Evolutionary conservation across 2,113 vertebrate species (phyloP).

Genomic region (Passer montanus): DNA sequence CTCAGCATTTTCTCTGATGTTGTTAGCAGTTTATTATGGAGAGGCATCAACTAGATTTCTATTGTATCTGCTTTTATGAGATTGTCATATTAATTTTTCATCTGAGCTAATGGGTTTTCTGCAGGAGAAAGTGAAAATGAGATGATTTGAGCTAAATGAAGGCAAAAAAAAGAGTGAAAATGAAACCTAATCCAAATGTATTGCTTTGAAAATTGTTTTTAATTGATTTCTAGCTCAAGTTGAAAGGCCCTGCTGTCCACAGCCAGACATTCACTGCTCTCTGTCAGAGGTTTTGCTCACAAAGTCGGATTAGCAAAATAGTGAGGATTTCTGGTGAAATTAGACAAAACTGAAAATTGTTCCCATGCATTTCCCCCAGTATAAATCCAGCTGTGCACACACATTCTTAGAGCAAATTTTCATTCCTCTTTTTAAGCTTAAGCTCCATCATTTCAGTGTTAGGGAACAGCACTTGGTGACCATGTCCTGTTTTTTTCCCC

Average conservation of each 20-base stretch:
- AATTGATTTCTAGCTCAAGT: neutral
- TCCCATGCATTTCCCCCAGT: neutral
- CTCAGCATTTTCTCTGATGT: neutral
- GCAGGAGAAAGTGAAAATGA: neutral
- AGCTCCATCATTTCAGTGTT: neutral
- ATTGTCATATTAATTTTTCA: neutral
- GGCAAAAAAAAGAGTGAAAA: neutral
- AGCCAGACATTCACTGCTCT: neutral
- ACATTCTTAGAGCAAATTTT: neutral
- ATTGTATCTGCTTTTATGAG: neutral
- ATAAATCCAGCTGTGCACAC: neutral
- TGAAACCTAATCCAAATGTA: neutral
- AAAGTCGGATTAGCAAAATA: neutral
- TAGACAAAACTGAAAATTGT: accelerated
- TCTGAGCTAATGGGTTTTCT: neutral
- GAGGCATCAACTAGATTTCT: neutral
- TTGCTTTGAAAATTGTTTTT: neutral
- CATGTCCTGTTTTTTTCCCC: accelerated
- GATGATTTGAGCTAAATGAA: neutral
- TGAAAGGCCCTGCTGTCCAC: neutral
- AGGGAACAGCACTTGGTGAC: neutral
- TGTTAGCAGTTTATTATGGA: neutral
- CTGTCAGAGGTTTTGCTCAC: neutral
- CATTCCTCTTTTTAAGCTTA: neutral
- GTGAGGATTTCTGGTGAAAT: neutral